These are phyloP conservation scores for Dryococelus australis DNA, from an alignment of 2,888 invertebrate species.

Conservation along the genomic window DNA sequence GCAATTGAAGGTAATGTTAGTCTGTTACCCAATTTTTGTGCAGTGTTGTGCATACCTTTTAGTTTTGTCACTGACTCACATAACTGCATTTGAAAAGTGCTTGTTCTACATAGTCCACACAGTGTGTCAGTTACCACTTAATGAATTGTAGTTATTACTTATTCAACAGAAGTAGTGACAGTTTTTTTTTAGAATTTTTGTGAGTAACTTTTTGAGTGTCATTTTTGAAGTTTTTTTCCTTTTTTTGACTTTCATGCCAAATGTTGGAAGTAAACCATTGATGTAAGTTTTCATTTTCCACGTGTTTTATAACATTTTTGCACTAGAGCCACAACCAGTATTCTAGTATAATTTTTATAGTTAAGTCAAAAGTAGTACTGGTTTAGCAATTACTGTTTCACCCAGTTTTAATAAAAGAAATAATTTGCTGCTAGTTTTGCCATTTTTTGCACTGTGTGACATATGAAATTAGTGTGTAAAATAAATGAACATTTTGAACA, in stretches of 20 bases:
- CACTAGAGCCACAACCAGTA: neutral
- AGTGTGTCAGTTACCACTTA: neutral
- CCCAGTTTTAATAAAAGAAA: neutral
- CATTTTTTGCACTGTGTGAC: neutral
- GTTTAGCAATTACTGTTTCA: neutral
- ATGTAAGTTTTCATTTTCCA: conserved; percentile 45
- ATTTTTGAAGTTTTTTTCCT: conserved; percentile 26
- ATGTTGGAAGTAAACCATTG: conserved; percentile 43
- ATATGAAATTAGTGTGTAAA: neutral
- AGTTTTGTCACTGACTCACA: neutral
- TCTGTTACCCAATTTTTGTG: neutral
- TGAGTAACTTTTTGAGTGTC: conserved; percentile 27
- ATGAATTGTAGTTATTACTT: neutral
- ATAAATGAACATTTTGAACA: neutral
- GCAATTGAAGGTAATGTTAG: no score
- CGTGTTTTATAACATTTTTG: conserved; percentile 39
- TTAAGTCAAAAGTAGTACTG: neutral
- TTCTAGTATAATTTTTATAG: neutral
- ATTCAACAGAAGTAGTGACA: neutral
- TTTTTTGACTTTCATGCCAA: conserved; percentile 46
- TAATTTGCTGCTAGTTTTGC: neutral
- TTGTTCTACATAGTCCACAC: neutral
- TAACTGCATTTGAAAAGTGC: no score
- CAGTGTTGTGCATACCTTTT: neutral
- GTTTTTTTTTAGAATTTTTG: conserved; percentile 23